Conservation (phyloP, 2,113 vertebrate species). For the Casuarius casuarius region DNA sequence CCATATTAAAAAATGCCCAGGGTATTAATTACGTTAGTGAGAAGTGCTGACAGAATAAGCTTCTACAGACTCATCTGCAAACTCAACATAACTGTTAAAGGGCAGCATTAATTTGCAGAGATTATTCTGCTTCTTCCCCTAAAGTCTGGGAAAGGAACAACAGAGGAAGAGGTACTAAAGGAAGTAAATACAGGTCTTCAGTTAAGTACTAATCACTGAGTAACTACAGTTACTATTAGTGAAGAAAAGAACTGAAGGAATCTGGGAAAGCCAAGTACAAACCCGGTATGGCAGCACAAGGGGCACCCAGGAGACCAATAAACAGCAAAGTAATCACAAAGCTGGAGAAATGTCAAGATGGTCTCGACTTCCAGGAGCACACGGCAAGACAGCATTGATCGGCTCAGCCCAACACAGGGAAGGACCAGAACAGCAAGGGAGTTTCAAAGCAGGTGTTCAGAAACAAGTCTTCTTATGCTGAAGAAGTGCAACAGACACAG, state of each 20-base stretch:
- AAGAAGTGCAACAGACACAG: not conserved
- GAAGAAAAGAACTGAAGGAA: not conserved
- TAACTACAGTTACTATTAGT: not conserved
- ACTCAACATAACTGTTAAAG: not conserved
- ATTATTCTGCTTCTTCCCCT: too few species aligned
- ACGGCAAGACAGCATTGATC: too few species aligned
- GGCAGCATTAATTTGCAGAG: not conserved
- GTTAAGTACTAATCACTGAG: not conserved
- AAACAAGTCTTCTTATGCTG: not conserved
- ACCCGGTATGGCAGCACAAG: not conserved
- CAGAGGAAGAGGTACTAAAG: not conserved
- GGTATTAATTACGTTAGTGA: not conserved
- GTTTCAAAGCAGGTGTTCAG: not conserved
- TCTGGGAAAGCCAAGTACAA: not conserved
- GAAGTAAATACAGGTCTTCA: not conserved
- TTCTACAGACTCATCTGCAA: not conserved
- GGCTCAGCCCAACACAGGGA: not conserved
- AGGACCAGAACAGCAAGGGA: not conserved
- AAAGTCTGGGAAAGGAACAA: not conserved
- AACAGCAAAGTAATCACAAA: fast-evolving
- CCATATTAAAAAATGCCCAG: not conserved
- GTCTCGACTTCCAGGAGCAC: too few species aligned
- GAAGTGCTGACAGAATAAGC: not conserved
- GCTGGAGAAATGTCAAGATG: not conserved
- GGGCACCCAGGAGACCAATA: not conserved